Evolutionary conservation across 2,888 invertebrate species (phyloP).

Genomic region (Drosophila anomalipes): DNA sequence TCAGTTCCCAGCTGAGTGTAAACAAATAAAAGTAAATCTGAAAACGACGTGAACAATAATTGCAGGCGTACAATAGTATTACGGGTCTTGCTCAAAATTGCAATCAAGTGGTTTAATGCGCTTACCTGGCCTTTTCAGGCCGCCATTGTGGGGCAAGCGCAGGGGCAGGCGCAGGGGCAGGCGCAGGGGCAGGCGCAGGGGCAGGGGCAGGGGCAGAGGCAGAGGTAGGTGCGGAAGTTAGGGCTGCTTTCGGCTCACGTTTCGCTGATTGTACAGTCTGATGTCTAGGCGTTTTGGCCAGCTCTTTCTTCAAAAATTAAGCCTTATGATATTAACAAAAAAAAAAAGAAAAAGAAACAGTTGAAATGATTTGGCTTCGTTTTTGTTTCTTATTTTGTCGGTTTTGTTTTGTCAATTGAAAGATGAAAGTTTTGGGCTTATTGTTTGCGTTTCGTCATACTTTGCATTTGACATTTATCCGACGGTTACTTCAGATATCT

Average conservation of each 20-base stretch:
- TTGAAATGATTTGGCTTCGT: constrained; percentile 33
- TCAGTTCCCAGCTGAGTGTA: constrained; percentile 31
- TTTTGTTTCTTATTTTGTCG: constrained; percentile 6
- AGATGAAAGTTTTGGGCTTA: constrained; percentile 58
- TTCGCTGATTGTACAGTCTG: constrained; percentile 61
- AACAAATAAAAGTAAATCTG: constrained; percentile 46
- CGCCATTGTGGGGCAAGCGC: background rate
- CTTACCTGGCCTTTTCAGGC: constrained; percentile 46
- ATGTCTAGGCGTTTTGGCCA: constrained; percentile 35
- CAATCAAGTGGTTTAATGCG: constrained; percentile 70
- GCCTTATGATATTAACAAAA: constrained; percentile 19
- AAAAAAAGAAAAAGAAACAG: constrained; percentile 9
- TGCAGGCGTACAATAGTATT: constrained; percentile 46
- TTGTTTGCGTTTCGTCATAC: constrained; percentile 48
- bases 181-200: background rate
- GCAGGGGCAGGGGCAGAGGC: background rate
- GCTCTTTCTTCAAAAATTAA: constrained; percentile 28
- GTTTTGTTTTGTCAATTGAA: constrained; percentile 36
- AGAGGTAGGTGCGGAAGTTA: constrained; percentile 47
- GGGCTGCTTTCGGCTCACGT: constrained; percentile 54
- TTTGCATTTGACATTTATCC: constrained; percentile 59
- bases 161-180: background rate
- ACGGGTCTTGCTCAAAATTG: constrained; percentile 46
- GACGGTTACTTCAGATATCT: constrained; percentile 28
- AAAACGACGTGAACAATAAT: constrained; percentile 48